Conservation (phyloP, 1,140 invertebrate species). For the Brachionus calyciflorus region DNA sequence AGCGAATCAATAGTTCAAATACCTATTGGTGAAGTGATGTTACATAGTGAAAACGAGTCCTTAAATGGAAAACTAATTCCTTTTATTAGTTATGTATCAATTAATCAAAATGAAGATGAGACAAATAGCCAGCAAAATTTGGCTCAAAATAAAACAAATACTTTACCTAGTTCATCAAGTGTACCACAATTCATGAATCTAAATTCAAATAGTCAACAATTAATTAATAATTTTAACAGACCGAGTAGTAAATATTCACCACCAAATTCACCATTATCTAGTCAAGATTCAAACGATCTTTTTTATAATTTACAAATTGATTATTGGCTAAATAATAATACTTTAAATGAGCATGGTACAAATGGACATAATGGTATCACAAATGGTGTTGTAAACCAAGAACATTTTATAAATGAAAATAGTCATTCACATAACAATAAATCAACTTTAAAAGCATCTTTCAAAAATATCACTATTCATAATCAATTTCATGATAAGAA, state of each 20-base stretch:
- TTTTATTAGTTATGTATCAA: background rate
- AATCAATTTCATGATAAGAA: background rate
- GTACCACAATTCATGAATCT: slow-evolving; percentile 10
- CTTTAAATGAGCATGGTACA: too few species aligned
- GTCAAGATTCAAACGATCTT: background rate
- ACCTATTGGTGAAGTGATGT: slow-evolving; percentile 13
- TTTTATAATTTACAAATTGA: slow-evolving; percentile 23
- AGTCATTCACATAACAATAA: slow-evolving; percentile 1
- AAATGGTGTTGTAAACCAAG: background rate
- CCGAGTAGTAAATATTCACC: slow-evolving; percentile 3
- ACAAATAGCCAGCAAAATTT: background rate
- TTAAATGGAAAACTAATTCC: background rate
- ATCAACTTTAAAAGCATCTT: slow-evolving; percentile 15
- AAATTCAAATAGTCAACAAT: background rate
- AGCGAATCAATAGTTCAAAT: background rate
- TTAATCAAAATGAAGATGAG: background rate
- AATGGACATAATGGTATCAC: too few species aligned
- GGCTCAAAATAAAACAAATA: background rate
- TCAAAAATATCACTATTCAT: background rate
- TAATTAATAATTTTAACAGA: too few species aligned
- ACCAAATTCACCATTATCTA: background rate
- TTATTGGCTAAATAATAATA: too few species aligned
- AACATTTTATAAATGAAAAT: too few species aligned
- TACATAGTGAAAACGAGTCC: background rate
- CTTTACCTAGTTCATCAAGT: slow-evolving; percentile 3